Evolutionary conservation across 2,888 invertebrate species (phyloP), one percentile per base, ranked within the genome.

Genomic region (Noctua fimbriata): DNA sequence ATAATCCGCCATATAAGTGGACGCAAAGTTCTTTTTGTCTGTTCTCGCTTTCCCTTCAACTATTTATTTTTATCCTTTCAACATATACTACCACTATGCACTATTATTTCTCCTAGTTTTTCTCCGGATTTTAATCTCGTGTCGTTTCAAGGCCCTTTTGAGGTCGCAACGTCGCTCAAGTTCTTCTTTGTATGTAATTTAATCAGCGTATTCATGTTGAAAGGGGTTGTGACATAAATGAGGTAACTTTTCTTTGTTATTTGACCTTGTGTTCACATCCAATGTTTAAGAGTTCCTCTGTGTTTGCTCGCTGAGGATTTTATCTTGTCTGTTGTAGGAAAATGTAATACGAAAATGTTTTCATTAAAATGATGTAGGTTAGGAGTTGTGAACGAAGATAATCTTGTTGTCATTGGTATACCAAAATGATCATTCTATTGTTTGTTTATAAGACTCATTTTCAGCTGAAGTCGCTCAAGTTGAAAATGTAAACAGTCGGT

Each of bases 131-230:
- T 79, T 89, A 82, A 87, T 82, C 89, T 87, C 69, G 60, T 76
- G 36, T 60, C 72, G 41, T 88, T 76, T 85, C 81, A 88, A 88
- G 79, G 81, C 55, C 76, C 77, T 79, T 89, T 87, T 88, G 86
- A 83, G 76, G 81, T 74, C 69, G 69, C 83, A 77, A 89, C 88
- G 76, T 81, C 79, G 79, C 86, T 88, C 83, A 81, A 81, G 88
- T 83, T 79, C 80, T 83, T 84, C 76, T 85, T 85, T 85, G 86
- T 88, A 73, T 86, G 89, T 82, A 82, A 88, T 88, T 85, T 88
- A 88, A 89, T 89, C 86, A 85, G 88, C 73, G 89, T 85, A 78
- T 88, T 85, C 79, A 88, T 81, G 86, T 83, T 88, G 88, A 88
- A 88, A 85, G 81, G 86, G 88, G 88, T 89, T 86, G 76, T 80